A percentile compares a stretch with the other conserved stretches of the same genome.
Conservation (phyloP, 23 tunicate genomes). For the Trididemnum miniatum region DNA sequence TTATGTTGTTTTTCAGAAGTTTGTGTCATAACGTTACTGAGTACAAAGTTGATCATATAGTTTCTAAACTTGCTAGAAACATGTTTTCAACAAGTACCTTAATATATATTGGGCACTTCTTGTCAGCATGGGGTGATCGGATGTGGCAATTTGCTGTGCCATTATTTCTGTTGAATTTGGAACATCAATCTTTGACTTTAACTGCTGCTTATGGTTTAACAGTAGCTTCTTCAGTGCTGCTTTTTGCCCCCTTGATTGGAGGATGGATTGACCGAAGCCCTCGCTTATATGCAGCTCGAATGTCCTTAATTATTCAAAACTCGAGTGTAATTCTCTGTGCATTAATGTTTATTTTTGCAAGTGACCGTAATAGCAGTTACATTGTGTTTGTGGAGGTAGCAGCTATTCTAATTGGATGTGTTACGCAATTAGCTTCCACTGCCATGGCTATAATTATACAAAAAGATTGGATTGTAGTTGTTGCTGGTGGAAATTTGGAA, state of each 20-base stretch:
- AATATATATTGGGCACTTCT: constrained; percentile 72
- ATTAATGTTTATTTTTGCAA: constrained; percentile 38
- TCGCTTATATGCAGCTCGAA: constrained; percentile 49
- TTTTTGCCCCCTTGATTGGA: constrained; percentile 80
- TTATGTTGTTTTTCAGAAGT: no score
- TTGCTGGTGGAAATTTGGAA: constrained; percentile 48
- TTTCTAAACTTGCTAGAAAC: no score
- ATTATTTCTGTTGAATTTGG: constrained; percentile 69
- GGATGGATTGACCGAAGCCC: constrained; percentile 77
- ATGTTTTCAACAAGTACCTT: constrained; percentile 57
- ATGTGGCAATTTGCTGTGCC: constrained; percentile 96
- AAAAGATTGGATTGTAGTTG: constrained; percentile 87
- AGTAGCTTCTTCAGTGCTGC: constrained; percentile 52
- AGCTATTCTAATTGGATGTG: constrained; percentile 54
- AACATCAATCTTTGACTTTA: constrained; percentile 48
- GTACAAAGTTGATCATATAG: no score
- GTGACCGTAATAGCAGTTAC: background rate
- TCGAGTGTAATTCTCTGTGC: constrained; percentile 59
- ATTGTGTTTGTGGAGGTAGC: constrained; percentile 52
- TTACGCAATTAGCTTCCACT: constrained; percentile 53
- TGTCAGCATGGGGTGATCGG: constrained; percentile 96
- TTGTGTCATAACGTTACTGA: no score
- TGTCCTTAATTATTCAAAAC: constrained; percentile 70
- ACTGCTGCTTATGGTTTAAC: constrained; percentile 81
- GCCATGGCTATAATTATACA: constrained; percentile 65